These are phyloP conservation scores for Rhynchotus rufescens DNA, from an alignment of 2,797 vertebrate species.

Conservation along the genomic window DNA sequence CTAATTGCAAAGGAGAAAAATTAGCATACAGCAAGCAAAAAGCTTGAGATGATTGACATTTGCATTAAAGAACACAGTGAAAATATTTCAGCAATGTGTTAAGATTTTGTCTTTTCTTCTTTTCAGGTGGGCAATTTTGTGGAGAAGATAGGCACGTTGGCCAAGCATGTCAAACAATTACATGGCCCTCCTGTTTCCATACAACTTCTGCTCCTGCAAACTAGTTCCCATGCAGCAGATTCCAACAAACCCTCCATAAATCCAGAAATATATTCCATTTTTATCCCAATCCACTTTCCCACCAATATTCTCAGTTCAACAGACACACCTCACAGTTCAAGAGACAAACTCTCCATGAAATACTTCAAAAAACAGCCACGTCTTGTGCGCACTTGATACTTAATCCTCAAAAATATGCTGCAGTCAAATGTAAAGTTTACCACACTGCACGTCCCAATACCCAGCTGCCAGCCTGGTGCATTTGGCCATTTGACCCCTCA, in stretches of 20 bases:
- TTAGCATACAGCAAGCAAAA: constrained; percentile 51
- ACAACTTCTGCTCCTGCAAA: neutral
- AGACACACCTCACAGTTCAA: neutral
- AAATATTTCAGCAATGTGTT: neutral
- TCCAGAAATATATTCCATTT: neutral
- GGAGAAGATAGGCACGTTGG: neutral
- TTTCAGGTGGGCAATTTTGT: neutral
- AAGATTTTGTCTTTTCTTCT: constrained; percentile 10
- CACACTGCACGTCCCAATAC: neutral
- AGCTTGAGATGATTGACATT: constrained; percentile 53
- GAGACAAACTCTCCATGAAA: neutral
- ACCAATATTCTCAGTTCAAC: neutral
- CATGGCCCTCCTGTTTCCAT: neutral
- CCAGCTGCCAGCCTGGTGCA: neutral
- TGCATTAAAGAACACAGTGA: constrained; percentile 1
- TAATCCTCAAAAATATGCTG: neutral
- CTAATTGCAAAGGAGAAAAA: constrained; percentile 82
- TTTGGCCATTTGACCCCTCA: neutral
- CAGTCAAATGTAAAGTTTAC: neutral
- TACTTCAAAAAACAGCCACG: neutral
- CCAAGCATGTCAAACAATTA: neutral
- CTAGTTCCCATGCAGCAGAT: neutral
- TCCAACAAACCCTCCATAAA: constrained; percentile 26
- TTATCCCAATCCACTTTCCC: neutral
- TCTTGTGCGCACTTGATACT: neutral